Percentiles rank a stretch among this genome's conserved stretches.
phyloP scores from a whole-genome alignment of 2,888 invertebrate species.

The Pterobdella sp. region DNA sequence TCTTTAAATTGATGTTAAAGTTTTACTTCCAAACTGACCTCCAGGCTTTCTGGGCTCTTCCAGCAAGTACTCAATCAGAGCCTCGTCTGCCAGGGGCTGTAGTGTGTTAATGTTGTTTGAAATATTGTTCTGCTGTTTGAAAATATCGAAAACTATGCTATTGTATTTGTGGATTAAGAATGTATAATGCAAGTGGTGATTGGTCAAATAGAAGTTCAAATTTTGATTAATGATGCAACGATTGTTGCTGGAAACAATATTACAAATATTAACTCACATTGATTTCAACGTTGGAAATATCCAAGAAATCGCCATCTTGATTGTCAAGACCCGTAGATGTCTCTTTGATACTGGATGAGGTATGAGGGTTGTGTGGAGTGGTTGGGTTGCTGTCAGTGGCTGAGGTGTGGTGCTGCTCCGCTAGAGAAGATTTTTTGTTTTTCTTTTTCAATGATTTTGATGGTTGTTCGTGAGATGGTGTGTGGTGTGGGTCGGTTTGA shows the following conservation, averaged over 20 bases:
- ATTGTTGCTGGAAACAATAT: background rate
- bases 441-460: background rate
- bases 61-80: constrained; percentile 19
- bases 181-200: too few relatives aligned
- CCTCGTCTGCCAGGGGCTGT: background rate
- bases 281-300: constrained; percentile 25
- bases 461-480: background rate
- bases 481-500: background rate
- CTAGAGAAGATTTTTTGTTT: background rate
- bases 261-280: constrained; percentile 5
- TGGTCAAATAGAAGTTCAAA: too few relatives aligned
- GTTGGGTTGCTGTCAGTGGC: background rate
- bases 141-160: background rate
- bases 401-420: background rate
- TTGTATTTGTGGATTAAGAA: background rate
- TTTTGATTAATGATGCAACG: background rate
- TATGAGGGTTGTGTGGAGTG: background rate
- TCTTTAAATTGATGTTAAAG: too few relatives aligned
- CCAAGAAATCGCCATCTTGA: constrained; percentile 22
- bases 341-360: background rate
- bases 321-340: background rate
- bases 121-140: background rate
- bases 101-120: background rate
- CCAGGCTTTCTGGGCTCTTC: constrained; percentile 22
- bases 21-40: too few relatives aligned